A percentile compares a stretch with the other conserved stretches of the same genome.
These are phyloP conservation scores for Drosophila fulvimacula DNA, from an alignment of 2,888 invertebrate species.

Conservation along the genomic window DNA sequence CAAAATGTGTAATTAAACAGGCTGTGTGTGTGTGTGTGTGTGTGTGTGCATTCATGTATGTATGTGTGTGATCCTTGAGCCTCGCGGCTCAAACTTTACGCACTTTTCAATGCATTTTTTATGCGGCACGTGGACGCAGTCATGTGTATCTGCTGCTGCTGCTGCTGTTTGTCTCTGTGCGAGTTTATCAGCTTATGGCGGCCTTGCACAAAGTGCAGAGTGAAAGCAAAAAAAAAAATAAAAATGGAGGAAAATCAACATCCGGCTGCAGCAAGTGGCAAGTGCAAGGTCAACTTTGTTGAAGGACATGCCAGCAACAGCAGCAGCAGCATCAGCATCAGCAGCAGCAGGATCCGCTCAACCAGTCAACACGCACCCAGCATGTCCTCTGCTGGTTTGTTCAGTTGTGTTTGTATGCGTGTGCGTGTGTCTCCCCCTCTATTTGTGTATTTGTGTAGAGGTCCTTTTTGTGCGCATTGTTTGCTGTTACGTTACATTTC, in stretches of 20 bases:
- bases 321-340: conserved; percentile 25
- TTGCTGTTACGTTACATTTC: conserved; percentile 62
- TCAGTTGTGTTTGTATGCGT: conserved; percentile 27
- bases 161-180: conserved; percentile 33
- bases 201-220: conserved; percentile 52
- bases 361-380: conserved; percentile 29
- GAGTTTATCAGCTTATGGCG: conserved; percentile 70
- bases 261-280: conserved; percentile 77
- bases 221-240: background rate
- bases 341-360: conserved; percentile 23
- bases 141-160: conserved; percentile 41
- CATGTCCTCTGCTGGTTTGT: conserved; percentile 20
- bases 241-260: conserved; percentile 67
- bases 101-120: conserved; percentile 67
- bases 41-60: no score
- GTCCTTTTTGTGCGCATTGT: conserved; percentile 54
- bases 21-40: background rate
- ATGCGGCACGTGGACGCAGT: conserved; percentile 70
- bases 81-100: conserved; percentile 52
- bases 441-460: conserved; percentile 25
- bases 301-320: conserved; percentile 62
- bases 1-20: conserved; percentile 72
- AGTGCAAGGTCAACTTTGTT: conserved; percentile 78
- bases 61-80: conserved; percentile 34
- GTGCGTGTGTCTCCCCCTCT: conserved; percentile 20